Base-by-base conservation (phyloP, 2,888 invertebrate genomes). In the Drosophila tanythrix region DNA sequence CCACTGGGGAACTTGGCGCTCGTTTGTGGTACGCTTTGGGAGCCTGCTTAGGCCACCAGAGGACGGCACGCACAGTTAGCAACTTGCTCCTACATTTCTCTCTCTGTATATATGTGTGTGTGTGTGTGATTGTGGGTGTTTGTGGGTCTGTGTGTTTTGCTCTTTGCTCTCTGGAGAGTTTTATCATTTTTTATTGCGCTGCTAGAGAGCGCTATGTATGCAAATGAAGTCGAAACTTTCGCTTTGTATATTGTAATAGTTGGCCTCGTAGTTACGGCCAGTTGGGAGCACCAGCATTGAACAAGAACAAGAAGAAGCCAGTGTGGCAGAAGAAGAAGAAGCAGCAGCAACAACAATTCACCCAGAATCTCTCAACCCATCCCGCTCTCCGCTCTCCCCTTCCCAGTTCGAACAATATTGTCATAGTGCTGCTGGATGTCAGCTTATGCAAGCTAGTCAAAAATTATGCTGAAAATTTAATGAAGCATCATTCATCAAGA, bases 201-300 rank as follows among this genome's bases (percentile, higher is more conserved):
- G 79, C 91, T 91, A 87, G 78, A 89, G 91, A 88, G 91, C 88
- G 85, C 91, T 91, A 88, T 91, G 89, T 91, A 91, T 91, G 91
- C 90, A 91, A 91, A 91, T 91, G 90, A 90, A 91, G 89, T 89
- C 83, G 87, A 84, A 83, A 87, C 87, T 85, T 89, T 79, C 76
- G 78, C 88, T 88, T 88, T 88, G 89, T 87, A 76, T 55, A 55
- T 55, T 38, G 36, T 55, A 38, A 29, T 85, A 85, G 83, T 82
- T 81, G 85, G 46, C 25, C 86, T 81, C 72, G 66, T 72, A 76
- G 80, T 80, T 77, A 77, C 59, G 62, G 76, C 70, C 73, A 76
- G 73, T 65, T 70, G 75, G 71, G 78, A 71, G 78, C 52, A 33
- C 36, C 63, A 35, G 27, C 31, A 38, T 43, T 25, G 10, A 48